A percentile compares a stretch with the other conserved stretches of the same genome.
Evolutionary conservation across 2,113 vertebrate genomes (phyloP).

Genomic region (Peromyscus polionotus): DNA sequence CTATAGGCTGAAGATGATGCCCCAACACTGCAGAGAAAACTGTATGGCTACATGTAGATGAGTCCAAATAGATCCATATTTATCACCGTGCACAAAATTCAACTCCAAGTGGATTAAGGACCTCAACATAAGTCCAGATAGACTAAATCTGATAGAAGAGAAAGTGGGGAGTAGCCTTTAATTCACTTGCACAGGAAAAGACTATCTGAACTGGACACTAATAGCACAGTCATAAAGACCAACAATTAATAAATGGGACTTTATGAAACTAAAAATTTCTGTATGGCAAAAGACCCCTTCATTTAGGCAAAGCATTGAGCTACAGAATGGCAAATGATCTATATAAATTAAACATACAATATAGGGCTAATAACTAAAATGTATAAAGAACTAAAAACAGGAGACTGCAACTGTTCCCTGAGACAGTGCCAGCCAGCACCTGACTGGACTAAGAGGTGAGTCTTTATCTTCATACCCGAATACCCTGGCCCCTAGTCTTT

Average conservation of each 20-base stretch:
- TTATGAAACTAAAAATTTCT: neutral
- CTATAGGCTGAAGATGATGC: too few relatives aligned
- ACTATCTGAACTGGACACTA: neutral
- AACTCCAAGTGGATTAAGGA: neutral
- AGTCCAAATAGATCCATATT: neutral
- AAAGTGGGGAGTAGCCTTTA: neutral
- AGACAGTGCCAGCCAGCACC: too few relatives aligned
- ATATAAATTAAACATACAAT: neutral
- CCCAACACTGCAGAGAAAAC: too few relatives aligned
- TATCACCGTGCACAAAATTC: neutral
- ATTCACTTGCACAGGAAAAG: neutral
- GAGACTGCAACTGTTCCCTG: too few relatives aligned
- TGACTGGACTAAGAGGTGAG: too few relatives aligned
- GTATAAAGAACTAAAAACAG: neutral
- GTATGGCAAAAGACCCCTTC: neutral
- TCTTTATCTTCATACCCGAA: too few relatives aligned
- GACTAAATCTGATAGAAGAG: neutral
- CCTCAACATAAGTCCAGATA: neutral
- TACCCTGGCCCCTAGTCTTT: too few relatives aligned
- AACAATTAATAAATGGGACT: neutral
- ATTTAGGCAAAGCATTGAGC: neutral
- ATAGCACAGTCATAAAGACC: neutral
- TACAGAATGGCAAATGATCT: neutral
- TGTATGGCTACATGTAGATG: neutral
- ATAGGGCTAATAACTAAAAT: neutral